Conservation (phyloP, 2,888 invertebrate species). For the Scelioninae gen. 1 region DNA sequence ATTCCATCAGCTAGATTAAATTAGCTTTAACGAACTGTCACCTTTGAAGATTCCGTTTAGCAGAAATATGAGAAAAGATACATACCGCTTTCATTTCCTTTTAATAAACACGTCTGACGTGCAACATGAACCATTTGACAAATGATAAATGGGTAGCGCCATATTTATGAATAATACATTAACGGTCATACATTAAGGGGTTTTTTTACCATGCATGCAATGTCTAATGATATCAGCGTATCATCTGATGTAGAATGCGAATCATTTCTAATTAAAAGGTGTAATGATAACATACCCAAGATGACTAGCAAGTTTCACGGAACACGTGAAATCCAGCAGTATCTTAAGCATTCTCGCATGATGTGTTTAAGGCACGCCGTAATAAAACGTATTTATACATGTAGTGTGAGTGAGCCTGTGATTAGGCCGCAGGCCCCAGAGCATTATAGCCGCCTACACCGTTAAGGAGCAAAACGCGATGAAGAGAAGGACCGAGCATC, state of each 20-base stretch:
- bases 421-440: conserved; percentile 80
- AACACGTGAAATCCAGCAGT: conserved; percentile 37
- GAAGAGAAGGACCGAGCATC: conserved; percentile 54
- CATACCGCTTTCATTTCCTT: conserved; percentile 12
- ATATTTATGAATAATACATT: conserved; percentile 43
- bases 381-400: conserved; percentile 69
- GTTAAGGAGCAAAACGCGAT: conserved; percentile 71
- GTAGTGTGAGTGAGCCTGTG: conserved; percentile 78
- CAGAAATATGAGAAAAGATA: conserved; percentile 3
- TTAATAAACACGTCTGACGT: conserved; percentile 41
- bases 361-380: conserved; percentile 43
- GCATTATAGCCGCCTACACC: conserved; percentile 81
- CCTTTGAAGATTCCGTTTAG: conserved; percentile 8
- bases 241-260: conserved; percentile 31
- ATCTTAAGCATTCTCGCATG: conserved; percentile 29
- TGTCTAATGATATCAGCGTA: conserved; percentile 38
- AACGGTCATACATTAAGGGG: conserved; percentile 19
- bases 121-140: conserved; percentile 38
- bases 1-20: conserved; percentile 21
- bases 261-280: conserved; percentile 52
- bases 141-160: conserved; percentile 42
- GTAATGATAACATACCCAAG: conserved; percentile 34
- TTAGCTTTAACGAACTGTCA: conserved; percentile 25
- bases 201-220: conserved; percentile 36
- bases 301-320: conserved; percentile 42